Conservation (phyloP, 1,140 invertebrate genomes). For the Diorhabda elongata region DNA sequence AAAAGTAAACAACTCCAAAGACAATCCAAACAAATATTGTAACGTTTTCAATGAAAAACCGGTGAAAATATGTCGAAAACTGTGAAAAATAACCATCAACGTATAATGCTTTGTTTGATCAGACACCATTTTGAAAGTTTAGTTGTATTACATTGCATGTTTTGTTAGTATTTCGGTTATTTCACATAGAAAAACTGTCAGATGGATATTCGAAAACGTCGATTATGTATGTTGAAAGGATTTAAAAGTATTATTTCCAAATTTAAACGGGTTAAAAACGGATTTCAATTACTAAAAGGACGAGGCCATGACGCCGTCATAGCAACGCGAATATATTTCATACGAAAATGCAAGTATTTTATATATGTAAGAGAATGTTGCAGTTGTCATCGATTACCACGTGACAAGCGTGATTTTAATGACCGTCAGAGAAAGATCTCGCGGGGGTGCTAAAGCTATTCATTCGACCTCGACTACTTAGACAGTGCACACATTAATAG, state of each 20-base stretch:
- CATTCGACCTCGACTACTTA: slow-evolving; percentile 39
- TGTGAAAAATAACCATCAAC: slow-evolving; percentile 24
- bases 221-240: too few relatives aligned
- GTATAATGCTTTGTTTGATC: slow-evolving; percentile 46
- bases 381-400: slow-evolving; percentile 59
- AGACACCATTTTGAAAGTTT: slow-evolving; percentile 58
- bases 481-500: slow-evolving; percentile 40
- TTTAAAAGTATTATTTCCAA: neutral
- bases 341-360: slow-evolving; percentile 19
- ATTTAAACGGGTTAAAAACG: slow-evolving; percentile 10
- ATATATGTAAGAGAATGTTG: slow-evolving; percentile 24
- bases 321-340: slow-evolving; percentile 23
- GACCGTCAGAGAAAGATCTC: slow-evolving; percentile 57
- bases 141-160: slow-evolving; percentile 18
- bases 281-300: slow-evolving; percentile 22
- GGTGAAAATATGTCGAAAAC: slow-evolving; percentile 16
- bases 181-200: neutral
- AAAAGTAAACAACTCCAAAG: slow-evolving; percentile 33
- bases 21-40: slow-evolving; percentile 12
- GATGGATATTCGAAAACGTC: too few relatives aligned
- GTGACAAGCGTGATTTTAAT: slow-evolving; percentile 60
- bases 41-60: slow-evolving; percentile 17
- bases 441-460: slow-evolving; percentile 57
- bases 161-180: slow-evolving; percentile 11
- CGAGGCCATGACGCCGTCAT: slow-evolving; percentile 40